Evolutionary conservation across 1,140 invertebrate genomes (phyloP).

Genomic region (Papilio polytes): DNA sequence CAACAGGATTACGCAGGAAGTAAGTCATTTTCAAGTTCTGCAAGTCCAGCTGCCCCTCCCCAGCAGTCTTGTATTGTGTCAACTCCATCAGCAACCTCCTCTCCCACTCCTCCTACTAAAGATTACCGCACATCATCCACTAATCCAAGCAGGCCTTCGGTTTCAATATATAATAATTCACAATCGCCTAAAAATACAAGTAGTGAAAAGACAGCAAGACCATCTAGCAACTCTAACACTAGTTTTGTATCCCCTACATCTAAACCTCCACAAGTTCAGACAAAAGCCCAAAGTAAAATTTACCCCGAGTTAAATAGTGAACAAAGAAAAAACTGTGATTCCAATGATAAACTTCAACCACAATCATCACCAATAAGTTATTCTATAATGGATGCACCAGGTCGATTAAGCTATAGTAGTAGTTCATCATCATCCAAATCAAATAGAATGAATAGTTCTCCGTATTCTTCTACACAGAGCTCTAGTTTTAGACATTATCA

Average conservation of each 20-base stretch:
- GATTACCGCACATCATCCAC: constrained; percentile 85
- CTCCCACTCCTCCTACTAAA: constrained; percentile 83
- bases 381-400: constrained; percentile 88
- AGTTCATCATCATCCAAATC: constrained; percentile 81
- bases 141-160: constrained; percentile 70
- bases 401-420: constrained; percentile 85
- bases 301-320: constrained; percentile 86
- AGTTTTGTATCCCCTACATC: constrained; percentile 84
- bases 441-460: constrained; percentile 69
- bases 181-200: constrained; percentile 80
- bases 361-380: constrained; percentile 91
- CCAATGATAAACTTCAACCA: constrained; percentile 84
- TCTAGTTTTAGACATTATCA: constrained; percentile 86
- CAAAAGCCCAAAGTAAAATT: constrained; percentile 88
- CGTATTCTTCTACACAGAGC: constrained; percentile 75
- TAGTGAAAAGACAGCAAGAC: constrained; percentile 74
- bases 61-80: constrained; percentile 90
- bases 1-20: constrained; percentile 84
- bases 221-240: constrained; percentile 63
- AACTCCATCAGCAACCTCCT: constrained; percentile 84
- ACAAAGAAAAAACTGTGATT: constrained; percentile 84
- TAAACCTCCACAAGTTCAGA: constrained; percentile 85
- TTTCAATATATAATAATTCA: constrained; percentile 81
- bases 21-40: constrained; percentile 85
- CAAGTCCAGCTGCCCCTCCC: constrained; percentile 82